Evolutionary conservation across 2,888 invertebrate genomes (phyloP), one percentile per base, ranked within the genome.

Genomic region (Eupithecia pulchellata): DNA sequence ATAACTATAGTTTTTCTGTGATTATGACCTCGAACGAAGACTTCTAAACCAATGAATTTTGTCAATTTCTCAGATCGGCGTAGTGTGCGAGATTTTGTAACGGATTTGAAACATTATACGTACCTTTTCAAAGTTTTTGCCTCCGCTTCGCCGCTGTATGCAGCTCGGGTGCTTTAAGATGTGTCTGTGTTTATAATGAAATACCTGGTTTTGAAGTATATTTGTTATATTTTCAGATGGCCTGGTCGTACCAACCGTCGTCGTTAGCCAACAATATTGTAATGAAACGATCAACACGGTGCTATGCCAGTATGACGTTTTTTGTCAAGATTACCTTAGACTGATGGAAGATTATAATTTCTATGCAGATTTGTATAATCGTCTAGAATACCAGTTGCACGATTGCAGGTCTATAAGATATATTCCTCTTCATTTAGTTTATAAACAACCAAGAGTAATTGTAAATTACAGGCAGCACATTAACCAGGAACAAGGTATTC

Each of bases 161-260:
- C 8, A 9, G 39, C n/a, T 39, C 1, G 13, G 34, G 34, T 39
- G 4, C 17, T 4, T 39, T 39, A 39, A 1, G 17, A 17, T 17
- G 17, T 39, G 6, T n/a, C n/a, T 39, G 6, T n/a, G 6, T 1
- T 39, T 2, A n/a, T 39, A 39, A 27, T 13, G 9, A 27, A 14
- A 27, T 27, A 3, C 27, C 14, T 55, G 5, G 4, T 27, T 55
- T 29, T 29, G n/a, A 58, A 8, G 3, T 58, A 58, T 30, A 17
- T 6, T 32, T 32, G 9, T 60, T 60, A 2, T n/a, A 60, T 60
- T 66, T 64, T 64, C 58, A 71, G 71, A 27, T 64, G 25, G 47
- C 17, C 20, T 64, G 47, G 14, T 32, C 29, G 0, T 61, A 14
- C 34, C 58, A n/a, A 2, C 55, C 2, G 29, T 39, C 25, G 39